These are phyloP conservation scores for Blennius ocellaris DNA, from an alignment of 2,113 vertebrate genomes.

Conservation along the genomic window DNA sequence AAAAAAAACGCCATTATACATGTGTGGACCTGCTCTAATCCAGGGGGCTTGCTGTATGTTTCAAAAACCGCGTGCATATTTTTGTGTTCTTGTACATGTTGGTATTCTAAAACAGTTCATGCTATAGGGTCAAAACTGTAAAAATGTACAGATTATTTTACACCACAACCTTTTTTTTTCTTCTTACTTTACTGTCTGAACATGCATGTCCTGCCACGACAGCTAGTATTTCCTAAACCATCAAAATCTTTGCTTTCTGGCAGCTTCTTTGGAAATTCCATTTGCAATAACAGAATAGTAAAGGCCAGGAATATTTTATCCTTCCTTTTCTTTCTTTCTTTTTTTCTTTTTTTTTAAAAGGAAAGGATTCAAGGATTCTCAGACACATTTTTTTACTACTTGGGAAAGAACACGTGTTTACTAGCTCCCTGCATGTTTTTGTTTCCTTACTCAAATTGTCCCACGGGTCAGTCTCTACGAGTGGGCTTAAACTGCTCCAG, in stretches of 20 bases:
- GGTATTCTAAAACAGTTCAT: constrained; percentile 22
- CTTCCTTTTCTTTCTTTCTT: background rate
- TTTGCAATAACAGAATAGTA: background rate
- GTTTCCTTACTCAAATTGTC: constrained; percentile 74
- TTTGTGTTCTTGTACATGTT: constrained; percentile 19
- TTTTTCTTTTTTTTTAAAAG: background rate
- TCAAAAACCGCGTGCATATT: constrained; percentile 36
- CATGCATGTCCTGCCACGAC: constrained; percentile 31
- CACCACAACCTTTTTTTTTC: constrained; percentile 3
- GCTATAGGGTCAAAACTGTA: constrained; percentile 23
- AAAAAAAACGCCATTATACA: constrained; percentile 15
- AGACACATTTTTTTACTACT: constrained; percentile 20
- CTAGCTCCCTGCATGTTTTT: constrained; percentile 61
- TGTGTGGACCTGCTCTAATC: constrained; percentile 41
- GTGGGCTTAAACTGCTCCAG: constrained; percentile 78
- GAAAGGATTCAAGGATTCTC: background rate
- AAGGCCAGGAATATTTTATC: background rate
- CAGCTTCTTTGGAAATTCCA: constrained; percentile 28
- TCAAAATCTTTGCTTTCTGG: constrained; percentile 32
- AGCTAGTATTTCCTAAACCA: constrained; percentile 38
- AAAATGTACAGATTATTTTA: constrained; percentile 33
- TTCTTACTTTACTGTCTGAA: constrained; percentile 20
- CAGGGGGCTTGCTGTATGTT: constrained; percentile 18
- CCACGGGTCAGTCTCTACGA: constrained; percentile 65
- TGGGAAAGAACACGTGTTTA: constrained; percentile 41